phyloP scores from a whole-genome alignment of 2,113 vertebrate genomes.

The Ceyx melanurus region DNA sequence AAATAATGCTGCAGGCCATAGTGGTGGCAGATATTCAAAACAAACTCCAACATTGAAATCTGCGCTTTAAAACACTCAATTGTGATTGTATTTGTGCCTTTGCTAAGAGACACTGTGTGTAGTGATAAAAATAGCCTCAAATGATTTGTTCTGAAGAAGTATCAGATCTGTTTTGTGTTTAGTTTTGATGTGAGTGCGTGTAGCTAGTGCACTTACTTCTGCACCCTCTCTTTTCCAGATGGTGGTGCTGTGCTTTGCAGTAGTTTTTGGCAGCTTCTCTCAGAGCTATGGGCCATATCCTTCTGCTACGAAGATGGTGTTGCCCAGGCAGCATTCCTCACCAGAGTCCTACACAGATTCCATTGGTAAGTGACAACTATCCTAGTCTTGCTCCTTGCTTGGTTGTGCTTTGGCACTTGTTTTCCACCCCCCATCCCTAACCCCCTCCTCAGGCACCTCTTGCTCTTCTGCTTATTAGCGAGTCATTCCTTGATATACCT shows the following conservation, averaged over 20 bases:
- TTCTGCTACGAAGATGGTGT: constrained; percentile 82
- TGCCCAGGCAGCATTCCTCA: constrained; percentile 78
- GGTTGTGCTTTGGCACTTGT: not conserved
- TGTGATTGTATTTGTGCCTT: not conserved
- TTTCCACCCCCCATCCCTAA: not conserved
- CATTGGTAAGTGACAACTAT: constrained; percentile 75
- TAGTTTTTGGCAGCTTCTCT: constrained; percentile 91
- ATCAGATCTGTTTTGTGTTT: not conserved
- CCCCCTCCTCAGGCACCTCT: not conserved
- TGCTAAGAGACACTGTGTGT: not conserved
- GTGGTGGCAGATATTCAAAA: not conserved
- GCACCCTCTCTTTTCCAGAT: constrained; percentile 74
- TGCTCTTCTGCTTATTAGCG: not conserved
- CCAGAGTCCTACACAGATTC: constrained; percentile 90
- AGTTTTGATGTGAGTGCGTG: not conserved
- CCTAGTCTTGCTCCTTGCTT: not conserved
- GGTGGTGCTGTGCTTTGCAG: constrained; percentile 90
- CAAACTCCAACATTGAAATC: not conserved
- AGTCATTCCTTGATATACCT: not conserved
- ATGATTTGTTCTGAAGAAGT: not conserved
- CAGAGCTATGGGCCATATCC: constrained; percentile 84
- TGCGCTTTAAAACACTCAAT: not conserved
- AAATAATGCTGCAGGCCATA: not conserved
- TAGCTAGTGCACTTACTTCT: not conserved
- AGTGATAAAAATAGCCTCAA: not conserved